A percentile compares a stretch with the other conserved stretches of the same genome.
phyloP scores from a whole-genome alignment of 2,797 vertebrate species.

The Paedocypris micromegethes region DNA sequence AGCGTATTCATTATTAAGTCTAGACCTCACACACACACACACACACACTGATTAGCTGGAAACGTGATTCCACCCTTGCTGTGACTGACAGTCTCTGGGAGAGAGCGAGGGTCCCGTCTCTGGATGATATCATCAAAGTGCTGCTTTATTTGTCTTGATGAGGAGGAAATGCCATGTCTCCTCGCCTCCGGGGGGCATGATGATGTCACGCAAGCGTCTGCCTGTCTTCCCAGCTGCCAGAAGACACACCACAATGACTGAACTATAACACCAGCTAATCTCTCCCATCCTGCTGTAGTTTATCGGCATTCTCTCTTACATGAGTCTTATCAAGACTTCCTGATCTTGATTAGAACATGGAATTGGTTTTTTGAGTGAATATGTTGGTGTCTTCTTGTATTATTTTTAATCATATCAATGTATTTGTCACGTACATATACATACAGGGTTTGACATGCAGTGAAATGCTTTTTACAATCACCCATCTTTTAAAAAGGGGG shows the following conservation, averaged over 20 bases:
- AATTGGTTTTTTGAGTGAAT: not conserved
- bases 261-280: constrained; percentile 48
- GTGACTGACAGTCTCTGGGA: constrained; percentile 57
- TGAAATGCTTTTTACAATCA: too few species aligned
- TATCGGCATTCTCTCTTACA: constrained; percentile 23
- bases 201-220: constrained; percentile 65
- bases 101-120: constrained; percentile 51
- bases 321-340: not conserved
- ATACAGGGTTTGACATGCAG: too few species aligned
- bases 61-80: constrained; percentile 59
- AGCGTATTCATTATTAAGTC: constrained; percentile 34
- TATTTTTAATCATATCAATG: too few species aligned
- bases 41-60: constrained; percentile 58
- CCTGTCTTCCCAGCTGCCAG: constrained; percentile 49
- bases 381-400: too few species aligned
- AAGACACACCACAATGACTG: constrained; percentile 43
- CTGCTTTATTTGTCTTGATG: constrained; percentile 68
- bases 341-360: not conserved
- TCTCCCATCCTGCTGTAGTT: constrained; percentile 48
- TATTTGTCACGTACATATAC: too few species aligned
- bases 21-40: constrained; percentile 18
- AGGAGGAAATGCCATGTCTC: constrained; percentile 55
- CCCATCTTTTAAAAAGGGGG: too few species aligned
- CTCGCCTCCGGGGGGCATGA: constrained; percentile 48
- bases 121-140: constrained; percentile 67